phyloP scores from a whole-genome alignment of 1,140 invertebrate species.

The Sinella curviseta region DNA sequence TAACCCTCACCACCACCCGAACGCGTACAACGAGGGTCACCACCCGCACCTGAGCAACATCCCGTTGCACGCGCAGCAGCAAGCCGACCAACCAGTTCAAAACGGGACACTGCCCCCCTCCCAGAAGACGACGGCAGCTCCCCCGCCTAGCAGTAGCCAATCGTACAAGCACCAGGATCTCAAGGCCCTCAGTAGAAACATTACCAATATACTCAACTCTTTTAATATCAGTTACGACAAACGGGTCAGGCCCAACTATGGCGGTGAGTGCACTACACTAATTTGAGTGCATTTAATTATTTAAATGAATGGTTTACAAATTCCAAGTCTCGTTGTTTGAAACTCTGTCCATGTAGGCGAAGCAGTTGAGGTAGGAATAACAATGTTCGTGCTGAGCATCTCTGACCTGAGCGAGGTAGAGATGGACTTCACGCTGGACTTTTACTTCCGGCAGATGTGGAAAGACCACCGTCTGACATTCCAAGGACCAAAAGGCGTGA shows the following conservation, averaged over 20 bases:
- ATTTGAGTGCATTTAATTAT: not conserved
- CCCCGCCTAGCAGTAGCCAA: not conserved
- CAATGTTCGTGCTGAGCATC: constrained; percentile 97
- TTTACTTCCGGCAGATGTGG: constrained; percentile 97
- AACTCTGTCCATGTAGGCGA: not conserved
- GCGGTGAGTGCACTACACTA: constrained; percentile 73
- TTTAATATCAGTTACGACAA: constrained; percentile 94
- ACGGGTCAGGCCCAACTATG: constrained; percentile 95
- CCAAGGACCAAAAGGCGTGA: constrained; percentile 78
- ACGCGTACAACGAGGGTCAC: not conserved
- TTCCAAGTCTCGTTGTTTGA: too few species aligned
- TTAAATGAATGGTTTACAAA: constrained; percentile 14
- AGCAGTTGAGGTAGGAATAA: constrained; percentile 61
- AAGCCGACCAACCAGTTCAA: not conserved
- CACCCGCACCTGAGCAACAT: too few species aligned
- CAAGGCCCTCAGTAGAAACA: constrained; percentile 61
- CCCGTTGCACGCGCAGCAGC: too few species aligned
- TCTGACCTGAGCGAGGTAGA: constrained; percentile 96
- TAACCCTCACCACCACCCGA: not conserved
- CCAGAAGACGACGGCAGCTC: not conserved
- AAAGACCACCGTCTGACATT: constrained; percentile 89
- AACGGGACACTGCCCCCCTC: not conserved
- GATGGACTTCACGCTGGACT: constrained; percentile 91
- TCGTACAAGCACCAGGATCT: constrained; percentile 30
- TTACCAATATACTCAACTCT: constrained; percentile 87